Evolutionary conservation across 2,888 invertebrate genomes (phyloP).

Genomic region (Rhaphigaster nebulosa): DNA sequence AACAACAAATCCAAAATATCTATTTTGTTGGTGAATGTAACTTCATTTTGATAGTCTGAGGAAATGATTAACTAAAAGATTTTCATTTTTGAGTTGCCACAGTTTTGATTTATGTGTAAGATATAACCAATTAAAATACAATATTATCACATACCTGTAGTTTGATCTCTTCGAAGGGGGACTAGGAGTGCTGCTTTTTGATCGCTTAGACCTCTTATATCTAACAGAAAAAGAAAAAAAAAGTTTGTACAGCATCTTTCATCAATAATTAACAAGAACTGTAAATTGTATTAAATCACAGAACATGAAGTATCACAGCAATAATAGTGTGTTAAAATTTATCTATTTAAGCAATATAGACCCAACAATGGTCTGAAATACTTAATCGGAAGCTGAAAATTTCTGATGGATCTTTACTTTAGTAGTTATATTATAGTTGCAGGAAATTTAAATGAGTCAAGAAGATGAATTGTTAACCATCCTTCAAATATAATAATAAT

Average conservation of each 20-base stretch:
- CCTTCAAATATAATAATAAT: neutral
- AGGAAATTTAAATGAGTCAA: neutral
- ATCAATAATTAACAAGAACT: neutral
- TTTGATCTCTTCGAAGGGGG: constrained; percentile 66
- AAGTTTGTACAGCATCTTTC: neutral
- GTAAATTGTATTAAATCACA: neutral
- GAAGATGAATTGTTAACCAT: neutral
- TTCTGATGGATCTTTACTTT: no score
- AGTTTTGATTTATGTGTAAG: neutral
- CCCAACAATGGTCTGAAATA: neutral
- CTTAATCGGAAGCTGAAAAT: neutral
- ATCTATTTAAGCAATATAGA: neutral
- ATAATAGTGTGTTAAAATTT: neutral
- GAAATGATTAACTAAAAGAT: neutral
- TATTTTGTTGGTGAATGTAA: neutral
- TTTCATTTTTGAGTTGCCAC: neutral
- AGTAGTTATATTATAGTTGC: no score
- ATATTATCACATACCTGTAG: constrained; percentile 65
- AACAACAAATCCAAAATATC: no score
- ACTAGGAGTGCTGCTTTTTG: constrained; percentile 67
- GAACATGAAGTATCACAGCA: neutral
- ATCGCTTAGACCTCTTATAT: constrained; percentile 67
- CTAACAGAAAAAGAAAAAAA: constrained; percentile 63
- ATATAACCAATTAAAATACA: neutral
- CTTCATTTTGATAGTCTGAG: neutral